A percentile compares a stretch with the other conserved stretches of the same genome.
Evolutionary conservation across 2,797 vertebrate species (phyloP).

Genomic region (Thaleichthys pacificus): DNA sequence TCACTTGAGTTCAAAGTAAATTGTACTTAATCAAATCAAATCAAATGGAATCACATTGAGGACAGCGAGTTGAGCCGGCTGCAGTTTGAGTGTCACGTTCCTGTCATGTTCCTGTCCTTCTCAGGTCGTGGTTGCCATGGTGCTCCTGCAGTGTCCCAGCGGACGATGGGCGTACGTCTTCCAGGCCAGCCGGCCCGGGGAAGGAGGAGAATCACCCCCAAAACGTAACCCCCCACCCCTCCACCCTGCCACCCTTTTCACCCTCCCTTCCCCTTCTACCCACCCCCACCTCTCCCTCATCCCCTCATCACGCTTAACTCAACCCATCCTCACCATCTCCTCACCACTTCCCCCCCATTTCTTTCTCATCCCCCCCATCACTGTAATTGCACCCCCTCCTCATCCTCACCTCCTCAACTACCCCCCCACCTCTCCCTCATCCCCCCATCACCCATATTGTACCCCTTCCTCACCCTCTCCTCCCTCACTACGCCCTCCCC

Average conservation of each 20-base stretch:
- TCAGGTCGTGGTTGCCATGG: slow-evolving; percentile 76
- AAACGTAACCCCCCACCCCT: slow-evolving; percentile 37
- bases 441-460: neutral
- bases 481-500: too few species aligned
- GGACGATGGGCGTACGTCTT: slow-evolving; percentile 80
- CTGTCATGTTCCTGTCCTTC: slow-evolving; percentile 8
- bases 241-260: slow-evolving; percentile 24
- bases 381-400: neutral
- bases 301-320: too few species aligned
- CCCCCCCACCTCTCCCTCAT: too few species aligned
- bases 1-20: too few species aligned
- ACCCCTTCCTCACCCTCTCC: too few species aligned
- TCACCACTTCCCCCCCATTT: neutral
- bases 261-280: neutral
- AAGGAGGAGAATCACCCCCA: slow-evolving; percentile 66
- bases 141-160: slow-evolving; percentile 74
- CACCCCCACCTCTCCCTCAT: neutral
- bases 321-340: too few species aligned
- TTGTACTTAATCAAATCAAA: too few species aligned
- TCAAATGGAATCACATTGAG: too few species aligned
- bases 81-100: neutral
- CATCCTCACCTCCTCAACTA: too few species aligned
- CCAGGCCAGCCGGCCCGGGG: slow-evolving; percentile 74
- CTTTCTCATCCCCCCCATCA: neutral
- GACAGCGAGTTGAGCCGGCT: neutral